Base-by-base conservation (phyloP, 2,797 vertebrate species). In the Bothrops alternatus region DNA sequence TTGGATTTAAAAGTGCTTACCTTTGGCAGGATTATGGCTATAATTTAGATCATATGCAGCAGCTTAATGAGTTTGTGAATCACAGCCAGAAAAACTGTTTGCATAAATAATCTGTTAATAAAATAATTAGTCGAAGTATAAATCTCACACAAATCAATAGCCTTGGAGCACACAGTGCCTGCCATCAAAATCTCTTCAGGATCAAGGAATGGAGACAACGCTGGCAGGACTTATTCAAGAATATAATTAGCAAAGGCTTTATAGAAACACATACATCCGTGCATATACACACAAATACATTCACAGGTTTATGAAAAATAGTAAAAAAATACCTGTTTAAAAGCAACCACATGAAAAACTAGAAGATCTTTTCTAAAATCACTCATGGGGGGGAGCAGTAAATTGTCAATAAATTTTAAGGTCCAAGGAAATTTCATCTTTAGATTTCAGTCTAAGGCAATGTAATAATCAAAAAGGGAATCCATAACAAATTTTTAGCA, bases 381-480 rank as follows among this genome's bases (percentile, higher is more conserved):
- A n/a, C 5, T 3, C 47, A 88, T 32, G 47, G 58, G 55, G 12
- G 37, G 87, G 28, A 25, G 93, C 91, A 94, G 86, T 94, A 87
- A 91, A 87, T 96, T 90, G 32, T 55, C 10, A 91, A 93, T 92
- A 94, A 95, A 94, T 53, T 87, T 95, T 91, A 93, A 90, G 90
- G 65, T 91, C 93, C 94, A 87, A 94, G 89, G 93, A 14, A 89
- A 92, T 95, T 87, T 91, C 85, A 82, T 20, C 56, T 11, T 94
- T 93, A 94, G 61, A 89, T 94, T 95, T 96, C 92, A 69, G 57
- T 85, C 32, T 89, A 94, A 95, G 90, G 87, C 78, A 91, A 32
- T 50, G 90, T 86, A 91, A 42, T 73, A 91, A 90, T 88, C n/a
- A 37, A 89, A 37, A 89, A 25, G 1, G 42, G 92, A 1, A 53